Conservation (phyloP, 2,113 vertebrate genomes). For the Polyodon spathula region DNA sequence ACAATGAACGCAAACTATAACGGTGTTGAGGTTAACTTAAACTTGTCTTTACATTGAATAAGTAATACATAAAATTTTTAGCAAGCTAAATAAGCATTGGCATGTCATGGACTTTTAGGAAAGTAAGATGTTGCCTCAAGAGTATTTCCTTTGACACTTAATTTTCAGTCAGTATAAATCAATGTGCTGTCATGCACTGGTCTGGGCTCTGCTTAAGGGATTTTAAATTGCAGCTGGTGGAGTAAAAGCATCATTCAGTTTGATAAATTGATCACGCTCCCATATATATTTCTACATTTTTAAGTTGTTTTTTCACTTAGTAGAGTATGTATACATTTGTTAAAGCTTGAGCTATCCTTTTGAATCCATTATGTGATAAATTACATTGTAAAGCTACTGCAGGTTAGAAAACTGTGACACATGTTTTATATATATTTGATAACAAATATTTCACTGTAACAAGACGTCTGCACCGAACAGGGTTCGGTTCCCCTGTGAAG, state of each 20-base stretch:
- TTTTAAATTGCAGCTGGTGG: neutral
- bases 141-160: too few relatives aligned
- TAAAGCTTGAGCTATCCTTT: neutral
- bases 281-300: neutral
- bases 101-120: too few relatives aligned
- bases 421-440: too few relatives aligned
- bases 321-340: too few relatives aligned
- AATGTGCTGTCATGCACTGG: neutral
- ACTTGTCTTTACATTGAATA: too few relatives aligned
- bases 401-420: neutral
- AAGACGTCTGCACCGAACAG: neutral
- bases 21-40: too few relatives aligned
- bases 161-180: neutral
- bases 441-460: neutral
- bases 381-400: neutral
- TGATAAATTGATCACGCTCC: neutral
- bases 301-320: constrained; percentile 1
- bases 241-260: neutral
- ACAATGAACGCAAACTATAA: too few relatives aligned
- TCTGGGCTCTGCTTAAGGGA: neutral
- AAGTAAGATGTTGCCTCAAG: too few relatives aligned
- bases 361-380: neutral
- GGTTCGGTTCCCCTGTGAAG: neutral
- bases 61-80: too few relatives aligned
- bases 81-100: too few relatives aligned